Evolutionary conservation across 2,113 vertebrate species (phyloP).

Genomic region (Amphilophus citrinellus): DNA sequence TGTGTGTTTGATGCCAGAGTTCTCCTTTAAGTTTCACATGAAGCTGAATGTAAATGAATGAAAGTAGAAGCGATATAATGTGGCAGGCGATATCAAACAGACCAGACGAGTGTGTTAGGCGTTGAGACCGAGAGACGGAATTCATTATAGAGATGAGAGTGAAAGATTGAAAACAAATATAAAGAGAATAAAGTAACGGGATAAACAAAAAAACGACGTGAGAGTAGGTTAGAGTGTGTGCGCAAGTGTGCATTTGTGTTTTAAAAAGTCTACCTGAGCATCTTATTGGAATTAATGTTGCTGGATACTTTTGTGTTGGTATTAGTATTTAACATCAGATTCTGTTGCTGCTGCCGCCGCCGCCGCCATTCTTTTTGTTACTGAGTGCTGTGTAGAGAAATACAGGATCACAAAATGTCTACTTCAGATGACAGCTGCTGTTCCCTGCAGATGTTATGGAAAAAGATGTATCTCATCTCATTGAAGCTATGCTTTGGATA

Average conservation of each 20-base stretch:
- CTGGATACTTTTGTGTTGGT: not conserved
- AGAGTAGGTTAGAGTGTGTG: not conserved
- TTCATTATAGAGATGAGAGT: not conserved
- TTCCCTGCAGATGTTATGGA: not conserved
- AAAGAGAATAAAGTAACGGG: not conserved
- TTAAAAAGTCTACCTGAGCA: not conserved
- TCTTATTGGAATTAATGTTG: not conserved
- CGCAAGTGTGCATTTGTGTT: not conserved
- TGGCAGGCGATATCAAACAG: not conserved
- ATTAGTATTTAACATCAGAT: not conserved
- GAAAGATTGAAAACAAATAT: not conserved
- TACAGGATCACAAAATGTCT: not conserved
- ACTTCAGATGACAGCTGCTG: not conserved
- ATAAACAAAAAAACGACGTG: not conserved
- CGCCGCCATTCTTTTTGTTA: not conserved
- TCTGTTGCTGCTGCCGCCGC: not conserved
- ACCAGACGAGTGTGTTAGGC: not conserved
- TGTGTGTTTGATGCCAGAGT: not conserved
- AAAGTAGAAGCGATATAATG: conserved; percentile 7
- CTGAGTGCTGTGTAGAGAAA: not conserved
- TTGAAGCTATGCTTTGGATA: not conserved
- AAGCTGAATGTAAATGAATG: not conserved
- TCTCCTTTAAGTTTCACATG: not conserved
- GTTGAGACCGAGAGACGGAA: not conserved
- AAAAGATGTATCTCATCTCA: not conserved